Percentiles rank a stretch among this genome's conserved stretches.
phyloP scores from a whole-genome alignment of 2,888 invertebrate species.

The Drosophila nigritarsus region DNA sequence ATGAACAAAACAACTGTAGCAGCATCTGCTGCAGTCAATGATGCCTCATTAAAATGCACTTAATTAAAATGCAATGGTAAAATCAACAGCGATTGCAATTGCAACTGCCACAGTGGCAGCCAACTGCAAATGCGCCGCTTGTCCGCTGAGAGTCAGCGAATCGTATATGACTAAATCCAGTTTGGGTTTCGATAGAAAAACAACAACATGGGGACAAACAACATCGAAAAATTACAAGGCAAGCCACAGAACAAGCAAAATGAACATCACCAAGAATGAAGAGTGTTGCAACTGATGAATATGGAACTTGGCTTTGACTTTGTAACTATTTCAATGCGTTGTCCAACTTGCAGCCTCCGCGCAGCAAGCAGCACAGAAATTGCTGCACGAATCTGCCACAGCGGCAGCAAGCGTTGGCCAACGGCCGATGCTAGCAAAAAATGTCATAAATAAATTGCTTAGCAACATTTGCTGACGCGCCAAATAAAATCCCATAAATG shows the following conservation, averaged over 20 bases:
- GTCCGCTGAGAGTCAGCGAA: constrained; percentile 56
- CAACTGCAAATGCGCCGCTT: constrained; percentile 29
- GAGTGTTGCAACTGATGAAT: constrained; percentile 83
- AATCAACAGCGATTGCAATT: constrained; percentile 67
- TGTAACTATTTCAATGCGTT: constrained; percentile 74
- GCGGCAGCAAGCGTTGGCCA: constrained; percentile 39
- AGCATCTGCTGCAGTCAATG: constrained; percentile 37
- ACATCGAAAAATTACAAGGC: constrained; percentile 77
- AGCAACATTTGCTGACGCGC: constrained; percentile 82
- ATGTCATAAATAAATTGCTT: constrained; percentile 81
- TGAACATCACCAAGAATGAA: constrained; percentile 76
- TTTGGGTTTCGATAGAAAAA: constrained; percentile 79
- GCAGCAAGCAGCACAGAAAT: constrained; percentile 61
- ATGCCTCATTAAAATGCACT: constrained; percentile 79
- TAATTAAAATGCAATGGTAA: constrained; percentile 79
- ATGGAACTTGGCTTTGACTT: constrained; percentile 84
- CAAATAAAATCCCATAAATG: constrained; percentile 85
- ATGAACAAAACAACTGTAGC: constrained; percentile 49
- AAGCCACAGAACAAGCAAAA: constrained; percentile 67
- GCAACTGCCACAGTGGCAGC: constrained; percentile 25
- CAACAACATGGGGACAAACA: constrained; percentile 51
- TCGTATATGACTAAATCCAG: constrained; percentile 77
- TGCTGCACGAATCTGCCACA: constrained; percentile 76
- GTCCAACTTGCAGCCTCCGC: constrained; percentile 10
- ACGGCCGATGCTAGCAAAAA: constrained; percentile 63